These are phyloP conservation scores for Drosophila antonietae DNA, from an alignment of 2,888 invertebrate species.

Conservation along the genomic window DNA sequence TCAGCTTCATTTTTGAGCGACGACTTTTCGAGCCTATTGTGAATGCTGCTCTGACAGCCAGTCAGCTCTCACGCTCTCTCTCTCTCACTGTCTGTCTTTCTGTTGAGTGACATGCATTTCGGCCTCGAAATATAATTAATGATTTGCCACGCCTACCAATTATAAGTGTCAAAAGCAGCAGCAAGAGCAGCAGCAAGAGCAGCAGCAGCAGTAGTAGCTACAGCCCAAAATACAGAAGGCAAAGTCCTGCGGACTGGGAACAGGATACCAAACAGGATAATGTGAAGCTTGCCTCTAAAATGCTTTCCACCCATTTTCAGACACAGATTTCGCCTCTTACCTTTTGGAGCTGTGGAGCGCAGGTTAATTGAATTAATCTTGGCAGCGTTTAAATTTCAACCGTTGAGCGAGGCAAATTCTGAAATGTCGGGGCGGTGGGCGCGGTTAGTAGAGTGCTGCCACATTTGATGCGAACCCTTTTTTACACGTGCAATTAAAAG, in stretches of 20 bases:
- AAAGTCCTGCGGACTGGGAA: slow-evolving; percentile 5
- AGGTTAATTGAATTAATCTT: slow-evolving; percentile 77
- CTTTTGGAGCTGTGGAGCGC: slow-evolving; percentile 30
- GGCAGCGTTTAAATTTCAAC: slow-evolving; percentile 63
- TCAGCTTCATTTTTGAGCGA: slow-evolving; percentile 7
- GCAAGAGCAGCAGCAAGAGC: slow-evolving; percentile 28
- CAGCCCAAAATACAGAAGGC: slow-evolving; percentile 8
- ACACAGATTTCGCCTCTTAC: slow-evolving; percentile 35
- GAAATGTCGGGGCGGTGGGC: background rate
- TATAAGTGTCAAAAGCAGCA: slow-evolving; percentile 75
- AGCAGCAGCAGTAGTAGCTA: slow-evolving; percentile 34
- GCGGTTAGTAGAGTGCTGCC: slow-evolving; percentile 41
- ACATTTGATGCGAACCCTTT: slow-evolving; percentile 62
- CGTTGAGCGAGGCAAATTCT: slow-evolving; percentile 19
- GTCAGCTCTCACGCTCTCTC: background rate
- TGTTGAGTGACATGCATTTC: slow-evolving; percentile 69
- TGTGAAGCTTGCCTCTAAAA: slow-evolving; percentile 38
- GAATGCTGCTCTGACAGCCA: slow-evolving; percentile 26
- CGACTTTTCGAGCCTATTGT: slow-evolving; percentile 19
- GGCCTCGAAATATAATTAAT: slow-evolving; percentile 74
- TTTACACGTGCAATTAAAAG: slow-evolving; percentile 76
- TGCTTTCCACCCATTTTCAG: slow-evolving; percentile 40
- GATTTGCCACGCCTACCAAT: slow-evolving; percentile 76
- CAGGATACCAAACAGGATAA: slow-evolving; percentile 16
- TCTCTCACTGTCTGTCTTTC: background rate